Evolutionary conservation across 2,113 vertebrate genomes (phyloP), one percentile per base, ranked within the genome.

Genomic region (Corythaeola cristata): DNA sequence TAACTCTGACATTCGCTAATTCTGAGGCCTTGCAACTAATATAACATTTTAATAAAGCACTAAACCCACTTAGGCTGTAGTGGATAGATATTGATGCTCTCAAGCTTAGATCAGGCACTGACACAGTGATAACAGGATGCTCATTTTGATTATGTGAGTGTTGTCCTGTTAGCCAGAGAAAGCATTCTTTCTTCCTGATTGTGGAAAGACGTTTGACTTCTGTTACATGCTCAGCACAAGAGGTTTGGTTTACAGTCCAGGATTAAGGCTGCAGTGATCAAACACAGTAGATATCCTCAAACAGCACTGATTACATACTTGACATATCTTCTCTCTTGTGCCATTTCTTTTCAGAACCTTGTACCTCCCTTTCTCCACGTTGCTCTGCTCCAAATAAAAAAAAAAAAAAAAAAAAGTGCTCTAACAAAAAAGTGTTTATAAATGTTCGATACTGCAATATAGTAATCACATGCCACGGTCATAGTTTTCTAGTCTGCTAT

Each of bases 71-170:
- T 52, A 74, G 35, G 22, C 8, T 24, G 8, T 60, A 78, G 21
- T 32, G 8, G 24, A 23, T 28, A 60, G 39, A 79, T 76, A 50
- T 18, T 85, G n/a, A 71, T 82, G 4, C 4, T 76, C 22, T 63
- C 20, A 73, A 7, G 15, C 15, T 56, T 79, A 35, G 33, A 66
- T 15, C 3, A 80, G 28, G 5, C 12, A 73, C 14, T 33, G 30
- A 39, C 8, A 49, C 0, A 0, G 12, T 62, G 15, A 52, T 76
- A 79, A 37, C 10, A 47, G 12, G 15, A 68, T 56, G 11, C 4
- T 85, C 2, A 37, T 37, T 76, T 80, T 79, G 15, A 75, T 78
- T 90, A 4, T 60, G 23, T 73, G 32, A 2, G 3, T 88, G 15
- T 55, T 81, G 55, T 63, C 27, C 44, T 68, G 7, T 39, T 73